Evolutionary conservation across 2,888 invertebrate genomes (phyloP).

Genomic region (Orchesella flavescens): DNA sequence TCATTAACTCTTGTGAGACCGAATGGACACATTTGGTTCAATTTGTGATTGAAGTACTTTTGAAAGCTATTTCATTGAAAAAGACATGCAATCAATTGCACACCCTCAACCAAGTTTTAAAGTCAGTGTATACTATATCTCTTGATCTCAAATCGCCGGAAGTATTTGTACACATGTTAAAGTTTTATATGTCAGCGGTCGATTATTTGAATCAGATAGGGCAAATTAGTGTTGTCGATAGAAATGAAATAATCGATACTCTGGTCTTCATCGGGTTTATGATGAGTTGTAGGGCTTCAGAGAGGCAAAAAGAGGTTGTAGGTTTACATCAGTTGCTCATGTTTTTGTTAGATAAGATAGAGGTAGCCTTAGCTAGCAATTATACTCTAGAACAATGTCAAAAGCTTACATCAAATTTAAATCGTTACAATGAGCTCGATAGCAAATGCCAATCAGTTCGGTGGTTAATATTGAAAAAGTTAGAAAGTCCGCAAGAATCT

Average conservation of each 20-base stretch:
- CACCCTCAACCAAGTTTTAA: slow-evolving; percentile 25
- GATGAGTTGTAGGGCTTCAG: neutral
- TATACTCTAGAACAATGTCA: neutral
- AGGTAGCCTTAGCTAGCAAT: neutral
- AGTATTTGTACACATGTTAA: slow-evolving; percentile 16
- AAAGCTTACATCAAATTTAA: neutral
- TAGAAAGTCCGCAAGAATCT: neutral
- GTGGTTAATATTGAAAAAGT: slow-evolving; percentile 10
- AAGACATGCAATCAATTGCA: slow-evolving; percentile 15
- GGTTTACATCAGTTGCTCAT: slow-evolving; percentile 18
- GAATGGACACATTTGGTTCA: slow-evolving; percentile 51
- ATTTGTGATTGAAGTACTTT: slow-evolving; percentile 33
- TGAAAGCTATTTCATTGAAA: neutral
- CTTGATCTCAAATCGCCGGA: neutral
- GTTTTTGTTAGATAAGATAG: slow-evolving; percentile 2
- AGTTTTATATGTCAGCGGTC: slow-evolving; percentile 15
- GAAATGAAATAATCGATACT: slow-evolving; percentile 21
- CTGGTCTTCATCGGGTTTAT: neutral
- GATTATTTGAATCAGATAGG: neutral
- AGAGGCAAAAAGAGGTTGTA: neutral
- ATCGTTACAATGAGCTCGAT: neutral
- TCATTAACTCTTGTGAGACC: slow-evolving; percentile 30
- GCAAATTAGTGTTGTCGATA: neutral
- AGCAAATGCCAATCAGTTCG: slow-evolving; percentile 26
- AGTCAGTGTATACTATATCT: slow-evolving; percentile 1